phyloP scores from a whole-genome alignment of 1,140 invertebrate species.

The Argopecten irradians region DNA sequence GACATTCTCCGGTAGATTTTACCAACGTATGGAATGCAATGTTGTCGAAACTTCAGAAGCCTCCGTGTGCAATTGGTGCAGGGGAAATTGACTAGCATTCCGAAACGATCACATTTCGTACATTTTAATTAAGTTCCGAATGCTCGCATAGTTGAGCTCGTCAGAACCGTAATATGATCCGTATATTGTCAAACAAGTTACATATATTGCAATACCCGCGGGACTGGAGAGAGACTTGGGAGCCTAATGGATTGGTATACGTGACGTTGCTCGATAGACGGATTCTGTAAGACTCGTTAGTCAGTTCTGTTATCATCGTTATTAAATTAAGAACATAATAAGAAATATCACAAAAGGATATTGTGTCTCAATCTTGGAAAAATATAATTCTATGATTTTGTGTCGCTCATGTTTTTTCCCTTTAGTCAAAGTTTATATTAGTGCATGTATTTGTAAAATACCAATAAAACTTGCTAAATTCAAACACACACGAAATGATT shows the following conservation, averaged over 20 bases:
- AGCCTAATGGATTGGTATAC: not conserved
- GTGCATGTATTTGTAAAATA: no score
- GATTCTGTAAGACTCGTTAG: not conserved
- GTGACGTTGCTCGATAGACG: not conserved
- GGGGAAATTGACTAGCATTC: constrained; percentile 6
- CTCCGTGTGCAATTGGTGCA: not conserved
- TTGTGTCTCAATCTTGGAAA: no score
- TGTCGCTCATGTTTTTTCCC: no score
- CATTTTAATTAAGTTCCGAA: constrained; percentile 23
- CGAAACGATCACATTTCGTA: not conserved
- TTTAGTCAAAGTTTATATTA: no score
- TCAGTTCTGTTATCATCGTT: no score
- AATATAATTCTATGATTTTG: no score
- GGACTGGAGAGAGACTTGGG: not conserved
- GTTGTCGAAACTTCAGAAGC: constrained; percentile 7
- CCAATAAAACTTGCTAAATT: no score
- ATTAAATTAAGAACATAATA: no score
- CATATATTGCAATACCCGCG: not conserved
- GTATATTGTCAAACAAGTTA: not conserved
- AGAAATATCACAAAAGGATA: no score
- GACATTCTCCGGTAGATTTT: not conserved
- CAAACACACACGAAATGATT: no score
- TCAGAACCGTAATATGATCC: not conserved
- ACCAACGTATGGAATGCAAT: not conserved
- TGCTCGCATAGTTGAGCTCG: constrained; percentile 10